Base-by-base conservation (phyloP, 2,888 invertebrate genomes). In the Hipparchia sbordonii region DNA sequence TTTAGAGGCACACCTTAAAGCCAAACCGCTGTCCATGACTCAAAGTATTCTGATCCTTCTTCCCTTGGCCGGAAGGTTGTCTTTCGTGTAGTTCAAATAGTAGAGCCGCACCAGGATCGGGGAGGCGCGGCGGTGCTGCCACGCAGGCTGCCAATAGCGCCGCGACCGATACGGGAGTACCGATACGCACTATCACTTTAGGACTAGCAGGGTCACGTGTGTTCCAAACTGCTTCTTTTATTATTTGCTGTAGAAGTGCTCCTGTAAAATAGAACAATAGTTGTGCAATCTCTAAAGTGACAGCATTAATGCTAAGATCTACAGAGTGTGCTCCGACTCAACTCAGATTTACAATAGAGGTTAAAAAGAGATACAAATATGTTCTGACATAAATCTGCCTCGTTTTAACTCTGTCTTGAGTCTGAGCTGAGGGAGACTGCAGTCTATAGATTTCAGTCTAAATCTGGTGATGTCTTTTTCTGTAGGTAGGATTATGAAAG, bases 111-210 rank as follows among this genome's bases (percentile, higher is more conserved):
- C 95, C 95, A 57, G 95, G 95, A 76, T 94, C 94, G 6, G 95
- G 95, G 8, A 95, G 84, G 13, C 95, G 93, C 0, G 94, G 94
- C 45, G 95, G 91, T 51, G 93, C 95, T 39, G 95, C 92, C 10
- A 93, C 93, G 48, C 96, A 92, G 10, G 95, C 94, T 1, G 90
- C 88, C 6, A 96, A 83, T 62, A 96, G 76, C 4, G 95, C 94
- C 1, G 95, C 94, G 1, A 96, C 92, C 0, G 95, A 95, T 6
- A 95, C 94, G 10, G 96, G 96, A 75, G 96, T 95, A n/a, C 95
- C 95, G 39, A 95, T 94, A 65, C 95, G 95, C 48, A 95, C 90
- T 72, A 92, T 89, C 67, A 95, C 84, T 60, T 93, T 94, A 0
- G 88, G 84, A 0, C 78, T 83, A 0, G 83, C 80, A 2, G 79